A percentile compares a stretch with the other conserved stretches of the same genome.
Evolutionary conservation across 2,797 vertebrate genomes (phyloP).

Genomic region (Premnoplex brunnescens): DNA sequence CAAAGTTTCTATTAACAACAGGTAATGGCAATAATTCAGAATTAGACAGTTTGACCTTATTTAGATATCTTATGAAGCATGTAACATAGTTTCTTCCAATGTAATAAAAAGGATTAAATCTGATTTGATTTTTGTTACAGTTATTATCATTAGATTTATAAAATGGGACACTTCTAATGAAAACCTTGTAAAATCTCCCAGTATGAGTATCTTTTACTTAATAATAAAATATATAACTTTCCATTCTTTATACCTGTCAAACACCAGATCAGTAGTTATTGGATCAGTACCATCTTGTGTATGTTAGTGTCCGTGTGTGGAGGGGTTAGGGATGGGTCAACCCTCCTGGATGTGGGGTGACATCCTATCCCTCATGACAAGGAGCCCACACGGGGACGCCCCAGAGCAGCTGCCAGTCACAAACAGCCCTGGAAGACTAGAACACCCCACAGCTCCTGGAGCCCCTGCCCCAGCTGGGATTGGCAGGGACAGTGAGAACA

Average conservation of each 20-base stretch:
- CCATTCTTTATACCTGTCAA: neutral
- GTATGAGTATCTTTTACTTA: neutral
- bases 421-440: no score
- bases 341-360: no score
- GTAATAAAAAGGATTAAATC: neutral
- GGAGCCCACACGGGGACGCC: no score
- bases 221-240: neutral
- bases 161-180: neutral
- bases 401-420: no score
- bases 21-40: neutral
- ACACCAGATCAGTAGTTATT: no score
- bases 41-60: neutral
- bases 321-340: no score
- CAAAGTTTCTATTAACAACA: neutral
- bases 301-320: no score
- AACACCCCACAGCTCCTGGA: no score
- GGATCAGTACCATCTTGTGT: no score
- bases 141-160: neutral
- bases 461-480: no score
- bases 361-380: no score
- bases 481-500: no score
- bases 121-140: neutral
- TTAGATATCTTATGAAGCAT: neutral
- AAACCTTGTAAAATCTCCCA: neutral
- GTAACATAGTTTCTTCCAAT: neutral